Percentiles rank a stretch among this genome's conserved stretches.
Evolutionary conservation across 1,140 invertebrate species (phyloP).

Genomic region (Zaprionus capensis): DNA sequence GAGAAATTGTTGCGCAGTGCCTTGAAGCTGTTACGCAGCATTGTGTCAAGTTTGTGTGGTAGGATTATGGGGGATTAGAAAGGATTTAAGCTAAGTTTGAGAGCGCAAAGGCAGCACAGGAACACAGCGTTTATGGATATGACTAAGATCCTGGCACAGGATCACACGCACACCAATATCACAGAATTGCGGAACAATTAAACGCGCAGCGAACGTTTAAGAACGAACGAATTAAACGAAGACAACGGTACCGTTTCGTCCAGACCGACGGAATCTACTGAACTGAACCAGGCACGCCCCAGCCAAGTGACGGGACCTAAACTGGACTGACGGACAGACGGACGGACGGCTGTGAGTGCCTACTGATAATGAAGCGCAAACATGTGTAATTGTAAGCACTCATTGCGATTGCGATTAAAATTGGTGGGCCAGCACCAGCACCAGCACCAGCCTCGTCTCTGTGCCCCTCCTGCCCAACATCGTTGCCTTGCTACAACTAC

Average conservation of each 20-base stretch:
- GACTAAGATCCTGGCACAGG: constrained; percentile 21
- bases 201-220: constrained; percentile 13
- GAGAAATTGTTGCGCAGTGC: constrained; percentile 54
- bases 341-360: constrained; percentile 18
- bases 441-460: neutral
- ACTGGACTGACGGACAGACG: constrained; percentile 1
- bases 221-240: neutral
- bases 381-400: constrained; percentile 79
- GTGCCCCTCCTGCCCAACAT: neutral
- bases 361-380: constrained; percentile 68
- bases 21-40: constrained; percentile 70
- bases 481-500: neutral
- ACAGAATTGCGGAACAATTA: constrained; percentile 12
- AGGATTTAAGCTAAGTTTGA: neutral
- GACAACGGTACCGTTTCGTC: constrained; percentile 40
- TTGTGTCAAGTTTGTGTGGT: constrained; percentile 24
- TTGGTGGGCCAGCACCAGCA: constrained; percentile 27
- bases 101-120: neutral
- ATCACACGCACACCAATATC: constrained; percentile 25
- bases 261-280: constrained; percentile 63
- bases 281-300: constrained; percentile 28
- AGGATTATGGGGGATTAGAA: neutral
- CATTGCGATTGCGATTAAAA: constrained; percentile 80
- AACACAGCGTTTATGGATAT: neutral
- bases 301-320: constrained; percentile 35